Evolutionary conservation across 2,797 vertebrate species (phyloP).

Genomic region (Enteromius mattozi): DNA sequence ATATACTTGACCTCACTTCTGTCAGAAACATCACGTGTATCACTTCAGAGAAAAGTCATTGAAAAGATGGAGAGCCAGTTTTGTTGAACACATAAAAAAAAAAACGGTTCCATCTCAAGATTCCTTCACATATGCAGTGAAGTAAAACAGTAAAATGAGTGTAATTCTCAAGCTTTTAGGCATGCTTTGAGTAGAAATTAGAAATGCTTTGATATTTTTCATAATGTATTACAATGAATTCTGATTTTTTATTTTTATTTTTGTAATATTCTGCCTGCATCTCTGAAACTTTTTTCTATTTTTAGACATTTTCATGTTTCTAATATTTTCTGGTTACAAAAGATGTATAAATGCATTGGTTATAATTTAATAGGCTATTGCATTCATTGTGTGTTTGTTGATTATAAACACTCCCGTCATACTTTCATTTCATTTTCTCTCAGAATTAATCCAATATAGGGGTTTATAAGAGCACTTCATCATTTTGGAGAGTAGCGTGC

Average conservation of each 20-base stretch:
- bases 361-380: neutral
- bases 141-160: neutral
- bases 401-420: neutral
- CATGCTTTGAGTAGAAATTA: neutral
- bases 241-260: neutral
- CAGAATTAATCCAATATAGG: neutral
- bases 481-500: neutral
- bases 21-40: neutral
- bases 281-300: neutral
- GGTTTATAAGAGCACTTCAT: neutral
- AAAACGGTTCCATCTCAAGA: neutral
- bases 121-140: neutral
- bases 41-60: constrained; percentile 1
- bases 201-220: neutral
- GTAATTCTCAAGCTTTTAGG: neutral
- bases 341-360: neutral
- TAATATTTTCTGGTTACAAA: neutral
- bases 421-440: neutral
- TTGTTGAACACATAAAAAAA: neutral
- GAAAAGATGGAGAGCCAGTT: neutral
- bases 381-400: neutral
- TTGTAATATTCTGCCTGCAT: neutral
- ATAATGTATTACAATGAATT: neutral
- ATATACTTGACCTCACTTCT: constrained; percentile 54
- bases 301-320: neutral